Evolutionary conservation across 2,888 invertebrate species (phyloP), one percentile per base, ranked within the genome.

Genomic region (Leptarthrus brevirostris): DNA sequence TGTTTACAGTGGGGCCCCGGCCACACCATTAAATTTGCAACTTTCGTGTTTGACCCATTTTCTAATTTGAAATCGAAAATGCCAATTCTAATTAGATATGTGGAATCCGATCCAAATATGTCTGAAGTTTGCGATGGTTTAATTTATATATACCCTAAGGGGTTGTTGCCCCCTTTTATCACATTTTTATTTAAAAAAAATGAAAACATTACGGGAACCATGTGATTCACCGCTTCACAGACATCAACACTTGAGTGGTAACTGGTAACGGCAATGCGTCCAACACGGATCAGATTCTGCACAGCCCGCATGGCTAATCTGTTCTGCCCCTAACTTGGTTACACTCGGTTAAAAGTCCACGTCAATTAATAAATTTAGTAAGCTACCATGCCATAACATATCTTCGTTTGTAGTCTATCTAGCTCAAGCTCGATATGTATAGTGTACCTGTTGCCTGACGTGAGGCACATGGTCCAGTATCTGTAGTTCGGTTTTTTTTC

Each of bases 11-110:
- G 64, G 64, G 64, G 64, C 64, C 26, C 47, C 47, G 47, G 58
- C 18, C 36, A 58, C 58, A 58, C 56, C 6, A 30, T n/a, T 30
- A 54, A 54, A 54, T 54, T 54, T 54, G 54, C 30, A 61, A 61
- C 58, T 61, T 61, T 61, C 58, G 58, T 61, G 20, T 54, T 54
- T 69, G 69, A 69, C 69, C 69, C 20, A 69, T 69, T 52, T 69
- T 52, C 49, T 52, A 69, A 30, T 52, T 69, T 49, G 18, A 69
- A 52, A 52, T 30, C 22, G 49, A 49, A 49, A 69, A 69, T 18
- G 58, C 18, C 20, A 20, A 10, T 34, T 69, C 26, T 26, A 52
- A 54, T 54, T 26, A 10, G 26, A 26, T 14, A 12, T 26, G 30
- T n/a, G 47, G 14, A n/a, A 16, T 47, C 36, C 44, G 18, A 22